These are phyloP conservation scores for Lasioglossum oenotherae DNA, from an alignment of 2,888 invertebrate species.

Conservation along the genomic window DNA sequence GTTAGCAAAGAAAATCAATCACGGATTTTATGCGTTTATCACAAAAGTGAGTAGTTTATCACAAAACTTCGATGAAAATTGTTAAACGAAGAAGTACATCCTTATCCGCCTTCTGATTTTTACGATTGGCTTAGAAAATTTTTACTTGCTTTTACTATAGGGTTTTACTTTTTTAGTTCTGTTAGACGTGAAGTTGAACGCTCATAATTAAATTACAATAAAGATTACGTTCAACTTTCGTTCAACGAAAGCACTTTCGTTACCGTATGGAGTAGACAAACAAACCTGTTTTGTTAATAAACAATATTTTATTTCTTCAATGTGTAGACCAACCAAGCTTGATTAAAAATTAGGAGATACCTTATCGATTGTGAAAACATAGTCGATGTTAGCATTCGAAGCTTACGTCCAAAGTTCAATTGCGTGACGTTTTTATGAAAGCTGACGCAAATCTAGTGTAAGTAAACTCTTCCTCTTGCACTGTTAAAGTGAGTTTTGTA, in stretches of 20 bases:
- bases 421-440: neutral
- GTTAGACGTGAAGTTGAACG: neutral
- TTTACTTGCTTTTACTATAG: neutral
- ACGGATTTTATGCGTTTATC: no score
- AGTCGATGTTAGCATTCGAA: neutral
- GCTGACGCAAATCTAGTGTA: conserved; percentile 1
- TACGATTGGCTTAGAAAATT: neutral
- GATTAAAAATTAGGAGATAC: neutral
- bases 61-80: neutral
- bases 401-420: neutral
- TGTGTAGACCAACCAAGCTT: neutral
- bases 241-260: no score
- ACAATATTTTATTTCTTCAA: neutral
- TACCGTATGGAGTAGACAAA: no score
- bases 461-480: neutral
- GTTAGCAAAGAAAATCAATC: neutral
- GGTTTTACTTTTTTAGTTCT: neutral
- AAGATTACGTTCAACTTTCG: no score
- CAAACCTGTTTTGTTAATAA: no score
- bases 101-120: neutral
- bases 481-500: no score
- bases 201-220: neutral
- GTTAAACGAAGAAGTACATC: neutral
- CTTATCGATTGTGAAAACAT: neutral
- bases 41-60: no score